Evolutionary conservation across 2,888 invertebrate species (phyloP).

Genomic region (Leptopterna dolabrata): DNA sequence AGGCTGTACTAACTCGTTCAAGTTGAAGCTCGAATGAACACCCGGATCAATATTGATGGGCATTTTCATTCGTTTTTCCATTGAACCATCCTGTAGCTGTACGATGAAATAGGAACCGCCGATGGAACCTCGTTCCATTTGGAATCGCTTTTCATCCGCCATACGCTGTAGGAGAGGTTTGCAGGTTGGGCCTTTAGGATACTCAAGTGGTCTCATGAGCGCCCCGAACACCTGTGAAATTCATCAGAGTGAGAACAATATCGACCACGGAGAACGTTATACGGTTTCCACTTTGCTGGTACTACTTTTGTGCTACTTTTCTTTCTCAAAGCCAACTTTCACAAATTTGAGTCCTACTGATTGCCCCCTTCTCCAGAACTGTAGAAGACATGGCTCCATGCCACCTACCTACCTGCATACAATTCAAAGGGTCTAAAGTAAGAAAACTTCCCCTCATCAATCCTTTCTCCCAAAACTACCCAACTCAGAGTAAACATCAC

Average conservation of each 20-base stretch:
- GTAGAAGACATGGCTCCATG: too few species aligned
- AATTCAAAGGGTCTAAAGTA: too few species aligned
- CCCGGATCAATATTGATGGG: constrained; percentile 93
- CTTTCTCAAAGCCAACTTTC: too few species aligned
- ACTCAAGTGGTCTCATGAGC: constrained; percentile 82
- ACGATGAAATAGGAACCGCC: constrained; percentile 89
- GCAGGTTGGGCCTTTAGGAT: constrained; percentile 75
- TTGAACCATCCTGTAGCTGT: constrained; percentile 89
- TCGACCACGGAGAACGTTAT: not conserved
- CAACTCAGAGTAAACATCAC: not conserved
- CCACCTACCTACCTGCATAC: too few species aligned
- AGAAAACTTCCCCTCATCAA: too few species aligned
- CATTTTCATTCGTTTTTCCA: constrained; percentile 90
- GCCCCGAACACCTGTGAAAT: constrained; percentile 76
- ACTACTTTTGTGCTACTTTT: too few species aligned
- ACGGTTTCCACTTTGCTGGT: too few species aligned
- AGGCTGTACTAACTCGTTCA: constrained; percentile 79
- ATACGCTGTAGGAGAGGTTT: constrained; percentile 90
- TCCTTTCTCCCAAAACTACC: too few species aligned
- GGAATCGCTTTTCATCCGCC: constrained; percentile 91
- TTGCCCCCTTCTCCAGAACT: too few species aligned
- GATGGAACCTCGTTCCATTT: constrained; percentile 90
- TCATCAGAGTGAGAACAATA: not conserved
- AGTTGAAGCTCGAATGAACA: constrained; percentile 89
- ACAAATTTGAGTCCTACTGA: too few species aligned